phyloP scores from a whole-genome alignment of 1,140 invertebrate species.

The Melitaea cinxia region DNA sequence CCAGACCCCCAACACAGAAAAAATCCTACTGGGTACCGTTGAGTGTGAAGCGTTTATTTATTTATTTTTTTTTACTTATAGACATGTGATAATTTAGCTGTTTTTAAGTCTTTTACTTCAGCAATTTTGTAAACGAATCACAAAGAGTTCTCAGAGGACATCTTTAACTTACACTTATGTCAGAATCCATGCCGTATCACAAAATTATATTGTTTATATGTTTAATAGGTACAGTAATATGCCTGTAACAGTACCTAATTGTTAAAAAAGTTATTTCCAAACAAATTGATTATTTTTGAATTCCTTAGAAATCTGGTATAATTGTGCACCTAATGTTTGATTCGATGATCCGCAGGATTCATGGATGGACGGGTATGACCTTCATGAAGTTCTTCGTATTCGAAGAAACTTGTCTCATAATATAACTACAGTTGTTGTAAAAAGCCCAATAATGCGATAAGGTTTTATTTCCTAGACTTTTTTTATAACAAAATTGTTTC shows the following conservation, averaged over 20 bases:
- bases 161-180: too few relatives aligned
- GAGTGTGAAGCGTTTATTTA: too few relatives aligned
- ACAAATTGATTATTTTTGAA: not conserved
- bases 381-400: conserved; percentile 35
- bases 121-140: not conserved
- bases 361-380: conserved; percentile 38
- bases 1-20: too few relatives aligned
- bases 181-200: too few relatives aligned
- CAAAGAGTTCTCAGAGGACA: too few relatives aligned
- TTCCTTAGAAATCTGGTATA: not conserved
- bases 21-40: too few relatives aligned
- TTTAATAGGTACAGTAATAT: too few relatives aligned
- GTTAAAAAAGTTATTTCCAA: not conserved
- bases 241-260: not conserved
- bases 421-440: not conserved
- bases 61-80: not conserved
- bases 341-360: conserved; percentile 32
- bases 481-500: not conserved
- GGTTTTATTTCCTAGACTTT: not conserved
- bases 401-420: conserved; percentile 5
- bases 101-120: not conserved
- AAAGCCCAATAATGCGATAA: not conserved
- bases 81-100: not conserved
- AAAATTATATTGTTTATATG: too few relatives aligned
- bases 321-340: conserved; percentile 26